Conservation (phyloP, 2,888 invertebrate species). For the Acleris sparsana region DNA sequence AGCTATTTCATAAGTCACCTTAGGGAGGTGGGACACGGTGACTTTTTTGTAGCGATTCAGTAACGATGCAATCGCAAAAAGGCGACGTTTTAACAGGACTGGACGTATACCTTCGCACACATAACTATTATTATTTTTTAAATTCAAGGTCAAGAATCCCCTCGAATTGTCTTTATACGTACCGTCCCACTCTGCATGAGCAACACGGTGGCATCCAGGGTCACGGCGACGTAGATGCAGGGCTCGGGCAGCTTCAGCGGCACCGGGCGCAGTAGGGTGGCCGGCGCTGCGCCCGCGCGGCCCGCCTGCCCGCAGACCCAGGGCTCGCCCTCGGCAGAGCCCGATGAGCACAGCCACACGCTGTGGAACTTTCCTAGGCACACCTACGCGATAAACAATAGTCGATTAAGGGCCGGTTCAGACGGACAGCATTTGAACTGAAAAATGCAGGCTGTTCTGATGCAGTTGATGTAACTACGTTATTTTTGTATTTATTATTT, state of each 20-base stretch:
- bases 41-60: too few relatives aligned
- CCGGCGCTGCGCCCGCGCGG: conserved; percentile 86
- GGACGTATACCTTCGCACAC: too few relatives aligned
- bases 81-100: too few relatives aligned
- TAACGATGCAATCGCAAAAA: too few relatives aligned
- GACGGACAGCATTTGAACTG: too few relatives aligned
- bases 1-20: too few relatives aligned
- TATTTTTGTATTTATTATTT: too few relatives aligned
- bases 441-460: too few relatives aligned
- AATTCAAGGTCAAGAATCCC: not conserved
- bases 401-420: too few relatives aligned
- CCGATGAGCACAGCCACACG: conserved; percentile 81
- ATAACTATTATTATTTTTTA: not conserved
- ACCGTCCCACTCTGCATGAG: conserved; percentile 86
- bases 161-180: conserved; percentile 47
- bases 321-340: conserved; percentile 72
- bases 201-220: conserved; percentile 87
- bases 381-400: conserved; percentile 72
- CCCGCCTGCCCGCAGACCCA: conserved; percentile 93
- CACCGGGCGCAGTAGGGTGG: conserved; percentile 84
- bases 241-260: conserved; percentile 64
- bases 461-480: too few relatives aligned
- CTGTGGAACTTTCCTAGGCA: conserved; percentile 90
- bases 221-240: conserved; percentile 82
- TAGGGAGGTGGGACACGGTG: too few relatives aligned